Evolutionary conservation across 1,140 invertebrate species (phyloP), one percentile per base, ranked within the genome.

Genomic region (Leptonema lineaticorne): DNA sequence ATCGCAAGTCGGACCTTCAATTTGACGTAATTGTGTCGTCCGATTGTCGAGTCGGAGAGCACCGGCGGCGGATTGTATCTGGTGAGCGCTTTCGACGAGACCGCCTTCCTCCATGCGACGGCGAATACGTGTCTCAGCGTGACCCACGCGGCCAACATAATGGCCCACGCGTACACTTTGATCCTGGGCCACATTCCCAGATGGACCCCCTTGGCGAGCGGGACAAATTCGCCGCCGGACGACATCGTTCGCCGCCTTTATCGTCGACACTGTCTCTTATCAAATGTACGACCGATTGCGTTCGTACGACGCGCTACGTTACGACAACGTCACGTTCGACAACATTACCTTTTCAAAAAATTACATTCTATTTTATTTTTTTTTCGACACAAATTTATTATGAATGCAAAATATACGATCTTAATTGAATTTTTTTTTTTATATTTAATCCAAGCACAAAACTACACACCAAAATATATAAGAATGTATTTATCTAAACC

Each of bases 21-120:
- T 78, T 89, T 89, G 16, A 88, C 81, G 70, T 88, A 88, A 45
- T 83, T 86, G 78, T 89, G 88, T 69, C 82, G 80, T 26, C 87
- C 88, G 59, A 87, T 75, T 16, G 76, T 77, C 7, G 84, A 81
- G 68, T 87, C 85, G 3, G 86, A 79, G 1, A 89, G 75, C 74
- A 86, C 88, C 14, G 76, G 67, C 0, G 87, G 87, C 6, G 87
- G 87, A 63, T 82, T 87, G 70, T 87, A 85, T 3, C 22, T 1
- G 9, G 22, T 2, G 76, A 22, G 30, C 3, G 6, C 11, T 53
- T 14, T 4, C 22, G 2, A 11, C 37, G 37, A 2, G 37, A 41
- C 37, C 37, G 16, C n/a, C n/a, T n/a, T n/a, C n/a, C n/a, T n/a
- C n/a, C n/a, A n/a, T n/a, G n/a, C n/a, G n/a, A n/a, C n/a, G n/a